phyloP scores from a whole-genome alignment of 2,113 vertebrate genomes.

The Pantherophis guttatus region DNA sequence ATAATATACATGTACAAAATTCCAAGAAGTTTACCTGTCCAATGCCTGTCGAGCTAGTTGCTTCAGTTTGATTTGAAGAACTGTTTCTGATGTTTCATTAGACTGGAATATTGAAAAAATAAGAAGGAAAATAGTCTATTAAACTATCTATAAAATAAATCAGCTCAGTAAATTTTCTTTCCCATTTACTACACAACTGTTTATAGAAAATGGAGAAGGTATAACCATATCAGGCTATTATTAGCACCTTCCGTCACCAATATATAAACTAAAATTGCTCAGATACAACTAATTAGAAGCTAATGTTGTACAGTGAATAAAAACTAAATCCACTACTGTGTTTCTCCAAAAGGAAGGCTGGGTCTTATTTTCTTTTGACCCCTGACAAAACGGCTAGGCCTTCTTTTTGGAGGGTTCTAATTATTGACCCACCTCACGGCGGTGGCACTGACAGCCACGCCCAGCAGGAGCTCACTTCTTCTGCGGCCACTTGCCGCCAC shows the following conservation, averaged over 20 bases:
- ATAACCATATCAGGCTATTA: not conserved
- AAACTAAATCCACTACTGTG: not conserved
- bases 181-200: not conserved
- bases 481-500: no score
- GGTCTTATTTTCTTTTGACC: no score
- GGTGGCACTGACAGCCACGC: no score
- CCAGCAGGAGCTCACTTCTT: no score
- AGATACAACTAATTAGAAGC: not conserved
- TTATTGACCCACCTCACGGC: no score
- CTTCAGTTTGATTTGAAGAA: conserved; percentile 90
- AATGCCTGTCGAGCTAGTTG: conserved; percentile 94
- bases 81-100: conserved; percentile 87
- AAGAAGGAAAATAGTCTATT: not conserved
- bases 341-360: no score
- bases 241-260: not conserved
- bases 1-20: not conserved
- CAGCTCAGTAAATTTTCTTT: not conserved
- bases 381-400: no score
- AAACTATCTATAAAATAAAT: not conserved
- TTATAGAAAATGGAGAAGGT: not conserved
- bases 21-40: conserved; percentile 77
- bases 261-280: not conserved
- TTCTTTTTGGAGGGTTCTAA: no score
- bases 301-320: not conserved
- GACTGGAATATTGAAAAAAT: conserved; percentile 73